These are phyloP conservation scores for Terebella lapidaria DNA, from an alignment of 2,888 invertebrate genomes.

Conservation along the genomic window DNA sequence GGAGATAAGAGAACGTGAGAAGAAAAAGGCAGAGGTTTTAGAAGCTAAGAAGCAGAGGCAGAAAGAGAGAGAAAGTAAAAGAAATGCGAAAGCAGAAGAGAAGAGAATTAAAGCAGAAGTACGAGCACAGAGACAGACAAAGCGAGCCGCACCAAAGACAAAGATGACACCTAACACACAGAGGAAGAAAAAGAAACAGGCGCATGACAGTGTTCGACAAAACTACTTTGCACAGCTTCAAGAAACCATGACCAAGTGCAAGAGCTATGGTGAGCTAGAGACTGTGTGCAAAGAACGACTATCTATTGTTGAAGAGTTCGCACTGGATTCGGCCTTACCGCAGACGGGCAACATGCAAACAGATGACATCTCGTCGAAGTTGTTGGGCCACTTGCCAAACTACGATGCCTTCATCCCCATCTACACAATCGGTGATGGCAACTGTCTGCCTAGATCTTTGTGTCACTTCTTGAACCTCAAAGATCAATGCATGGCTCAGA, in stretches of 20 bases:
- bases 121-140: not conserved
- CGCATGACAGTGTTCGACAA: too few species aligned
- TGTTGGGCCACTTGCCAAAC: not conserved
- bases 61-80: too few species aligned
- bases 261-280: too few species aligned
- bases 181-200: too few species aligned
- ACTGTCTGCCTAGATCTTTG: conserved; percentile 2
- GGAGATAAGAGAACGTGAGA: conserved; percentile 1
- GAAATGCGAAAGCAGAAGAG: not conserved
- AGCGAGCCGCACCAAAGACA: not conserved
- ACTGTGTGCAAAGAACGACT: too few species aligned
- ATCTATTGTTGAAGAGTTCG: too few species aligned
- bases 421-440: not conserved
- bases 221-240: too few species aligned
- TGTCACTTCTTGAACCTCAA: too few species aligned
- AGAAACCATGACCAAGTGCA: too few species aligned
- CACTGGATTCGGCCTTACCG: too few species aligned
- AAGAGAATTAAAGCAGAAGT: not conserved
- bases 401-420: not conserved
- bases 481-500: not conserved
- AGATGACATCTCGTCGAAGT: not conserved
- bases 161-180: not conserved
- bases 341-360: too few species aligned
- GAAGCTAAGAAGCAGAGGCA: not conserved
- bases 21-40: not conserved